Evolutionary conservation across 2,888 invertebrate species (phyloP).

Genomic region (Athetis lepigone): DNA sequence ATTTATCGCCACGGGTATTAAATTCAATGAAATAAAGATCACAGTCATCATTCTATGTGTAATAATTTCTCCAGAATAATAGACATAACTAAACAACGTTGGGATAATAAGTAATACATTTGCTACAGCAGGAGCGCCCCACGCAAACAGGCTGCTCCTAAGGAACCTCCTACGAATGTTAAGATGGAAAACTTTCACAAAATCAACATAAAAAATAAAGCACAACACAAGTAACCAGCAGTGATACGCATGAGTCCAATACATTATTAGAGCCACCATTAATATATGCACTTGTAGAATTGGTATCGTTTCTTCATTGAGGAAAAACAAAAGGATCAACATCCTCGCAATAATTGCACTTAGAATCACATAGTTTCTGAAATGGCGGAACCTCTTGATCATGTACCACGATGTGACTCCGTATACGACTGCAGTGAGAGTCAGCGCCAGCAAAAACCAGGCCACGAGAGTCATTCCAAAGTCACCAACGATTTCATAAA

Average conservation of each 20-base stretch:
- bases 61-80: conserved; percentile 6
- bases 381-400: not conserved
- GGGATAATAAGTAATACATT: not conserved
- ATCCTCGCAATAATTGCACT: not conserved
- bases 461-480: not conserved
- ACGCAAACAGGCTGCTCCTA: conserved; percentile 15
- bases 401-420: not conserved
- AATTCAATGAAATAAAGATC: not conserved
- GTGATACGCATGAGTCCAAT: not conserved
- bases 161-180: conserved; percentile 20
- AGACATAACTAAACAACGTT: not conserved
- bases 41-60: not conserved
- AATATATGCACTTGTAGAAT: not conserved
- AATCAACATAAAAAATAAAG: conserved; percentile 30
- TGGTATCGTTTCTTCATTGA: not conserved
- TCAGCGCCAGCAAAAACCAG: not conserved
- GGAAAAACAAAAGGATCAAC: not conserved
- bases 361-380: conserved; percentile 17
- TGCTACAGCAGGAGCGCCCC: conserved; percentile 14
- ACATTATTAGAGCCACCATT: not conserved
- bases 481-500: not conserved
- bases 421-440: not conserved
- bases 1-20: conserved; percentile 1
- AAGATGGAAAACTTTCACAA: conserved; percentile 25
- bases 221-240: conserved; percentile 24